Conservation (phyloP, 1,140 invertebrate species). For the Listronotus oregonensis region DNA sequence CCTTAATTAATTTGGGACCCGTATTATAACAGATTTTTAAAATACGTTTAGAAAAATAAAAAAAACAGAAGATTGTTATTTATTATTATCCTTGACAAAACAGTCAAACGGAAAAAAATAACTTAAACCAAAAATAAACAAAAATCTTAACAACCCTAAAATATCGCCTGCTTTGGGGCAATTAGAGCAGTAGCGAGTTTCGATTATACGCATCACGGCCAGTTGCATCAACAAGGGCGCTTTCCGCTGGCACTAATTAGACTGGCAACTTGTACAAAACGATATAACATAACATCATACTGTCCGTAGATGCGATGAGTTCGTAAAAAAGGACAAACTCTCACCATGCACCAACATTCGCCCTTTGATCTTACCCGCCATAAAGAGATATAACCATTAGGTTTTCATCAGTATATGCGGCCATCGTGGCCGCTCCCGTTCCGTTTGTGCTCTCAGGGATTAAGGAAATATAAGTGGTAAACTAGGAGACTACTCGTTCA, state of each 20-base stretch:
- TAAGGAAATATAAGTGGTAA: conserved; percentile 58
- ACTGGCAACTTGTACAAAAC: conserved; percentile 40
- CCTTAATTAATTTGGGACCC: no score
- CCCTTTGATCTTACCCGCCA: conserved; percentile 55
- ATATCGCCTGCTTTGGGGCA: not conserved
- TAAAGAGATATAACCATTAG: conserved; percentile 58
- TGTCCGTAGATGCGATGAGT: conserved; percentile 51
- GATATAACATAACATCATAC: conserved; percentile 25
- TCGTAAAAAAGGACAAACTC: conserved; percentile 52
- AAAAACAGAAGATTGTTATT: no score
- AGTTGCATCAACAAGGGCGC: conserved; percentile 13
- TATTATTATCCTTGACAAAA: no score
- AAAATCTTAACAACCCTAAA: not conserved
- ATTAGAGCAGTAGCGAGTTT: conserved; percentile 9
- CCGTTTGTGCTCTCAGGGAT: conserved; percentile 55
- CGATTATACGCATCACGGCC: conserved; percentile 5
- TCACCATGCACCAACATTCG: conserved; percentile 41
- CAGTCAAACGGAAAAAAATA: no score
- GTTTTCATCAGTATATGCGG: conserved; percentile 56
- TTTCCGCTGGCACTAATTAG: conserved; percentile 44
- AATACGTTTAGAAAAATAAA: no score
- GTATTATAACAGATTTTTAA: no score
- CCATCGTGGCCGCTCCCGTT: conserved; percentile 45
- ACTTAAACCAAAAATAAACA: no score
- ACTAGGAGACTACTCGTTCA: conserved; percentile 55